Base-by-base conservation (phyloP, 2,888 invertebrate genomes). In the Craniophora ligustri region DNA sequence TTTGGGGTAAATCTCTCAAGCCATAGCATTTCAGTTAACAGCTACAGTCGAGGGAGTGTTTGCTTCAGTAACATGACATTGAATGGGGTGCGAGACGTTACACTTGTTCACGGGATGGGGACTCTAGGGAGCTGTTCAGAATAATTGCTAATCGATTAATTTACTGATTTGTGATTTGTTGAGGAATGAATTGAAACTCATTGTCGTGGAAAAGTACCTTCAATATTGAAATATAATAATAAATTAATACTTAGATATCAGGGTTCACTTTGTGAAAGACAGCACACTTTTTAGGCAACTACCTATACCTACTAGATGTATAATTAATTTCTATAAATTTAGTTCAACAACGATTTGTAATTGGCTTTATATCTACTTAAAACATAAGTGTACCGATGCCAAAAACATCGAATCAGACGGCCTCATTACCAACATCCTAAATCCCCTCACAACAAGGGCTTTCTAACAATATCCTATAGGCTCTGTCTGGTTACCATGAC, bases 401-500 rank as follows among this genome's bases (percentile, higher is more conserved):
- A 46, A 18, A 57, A 23, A 32, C 36, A 61, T 45, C 23, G 35
- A 36, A 67, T 32, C 39, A 44, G 47, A 44, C 28, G 16, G 59
- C 60, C 41, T 62, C 31, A 40, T 39, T 64, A 58, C 30, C n/a
- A 13, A 44, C 39, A 39, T 35, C 49, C 18, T 26, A 10, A n/a
- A n/a, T n/a, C n/a, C n/a, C n/a, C n/a, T n/a, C n/a, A n/a, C n/a
- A n/a, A n/a, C n/a, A n/a, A n/a, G n/a, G n/a, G n/a, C n/a, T n/a
- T n/a, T n/a, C n/a, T n/a, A n/a, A n/a, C n/a, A n/a, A n/a, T 53
- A 26, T 32, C 42, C 47, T 18, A 15, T 28, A 66, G 63, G 35
- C 39, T 55, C 42, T 23, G 60, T 61, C 61, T 65, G 44, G 82
- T 87, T 73, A 54, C 70, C 72, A 86, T 84, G 66, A 72, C 72